These are phyloP conservation scores for Neodon shergylaensis DNA, from an alignment of 2,113 vertebrate species.

Conservation along the genomic window DNA sequence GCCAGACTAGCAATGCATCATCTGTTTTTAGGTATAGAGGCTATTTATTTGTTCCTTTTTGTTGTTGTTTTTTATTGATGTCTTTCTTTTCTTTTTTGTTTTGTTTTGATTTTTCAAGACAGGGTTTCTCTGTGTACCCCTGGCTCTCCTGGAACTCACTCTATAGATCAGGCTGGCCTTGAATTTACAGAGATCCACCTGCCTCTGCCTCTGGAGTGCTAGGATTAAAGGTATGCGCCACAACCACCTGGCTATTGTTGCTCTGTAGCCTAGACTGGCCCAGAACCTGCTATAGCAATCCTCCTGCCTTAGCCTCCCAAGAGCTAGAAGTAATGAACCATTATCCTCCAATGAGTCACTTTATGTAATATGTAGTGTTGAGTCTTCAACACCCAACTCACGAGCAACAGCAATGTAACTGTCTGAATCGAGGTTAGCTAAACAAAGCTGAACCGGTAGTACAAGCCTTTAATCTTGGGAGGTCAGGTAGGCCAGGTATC, in stretches of 20 bases:
- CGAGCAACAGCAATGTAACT: neutral
- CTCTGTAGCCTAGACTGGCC: neutral
- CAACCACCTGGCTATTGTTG: no score
- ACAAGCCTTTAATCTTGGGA: neutral
- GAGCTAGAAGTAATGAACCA: neutral
- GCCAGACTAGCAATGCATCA: neutral
- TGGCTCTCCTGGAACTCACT: no score
- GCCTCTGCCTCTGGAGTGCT: no score
- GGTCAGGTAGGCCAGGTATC: neutral
- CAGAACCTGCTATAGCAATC: neutral
- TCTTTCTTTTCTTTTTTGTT: no score
- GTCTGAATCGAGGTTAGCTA: slow-evolving; percentile 11
- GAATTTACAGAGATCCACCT: no score
- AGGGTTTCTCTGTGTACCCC: no score
- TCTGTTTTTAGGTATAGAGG: neutral
- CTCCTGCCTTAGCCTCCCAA: neutral
- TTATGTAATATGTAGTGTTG: slow-evolving; percentile 16
- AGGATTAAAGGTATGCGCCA: no score
- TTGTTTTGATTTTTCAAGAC: no score
- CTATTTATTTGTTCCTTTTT: neutral
- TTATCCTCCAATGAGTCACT: neutral
- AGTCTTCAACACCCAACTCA: slow-evolving; percentile 33
- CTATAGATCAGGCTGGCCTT: no score
- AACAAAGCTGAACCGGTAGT: neutral
- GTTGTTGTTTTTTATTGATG: no score